Base-by-base conservation (phyloP, 2,888 invertebrate species). In the Tenthredo livida region DNA sequence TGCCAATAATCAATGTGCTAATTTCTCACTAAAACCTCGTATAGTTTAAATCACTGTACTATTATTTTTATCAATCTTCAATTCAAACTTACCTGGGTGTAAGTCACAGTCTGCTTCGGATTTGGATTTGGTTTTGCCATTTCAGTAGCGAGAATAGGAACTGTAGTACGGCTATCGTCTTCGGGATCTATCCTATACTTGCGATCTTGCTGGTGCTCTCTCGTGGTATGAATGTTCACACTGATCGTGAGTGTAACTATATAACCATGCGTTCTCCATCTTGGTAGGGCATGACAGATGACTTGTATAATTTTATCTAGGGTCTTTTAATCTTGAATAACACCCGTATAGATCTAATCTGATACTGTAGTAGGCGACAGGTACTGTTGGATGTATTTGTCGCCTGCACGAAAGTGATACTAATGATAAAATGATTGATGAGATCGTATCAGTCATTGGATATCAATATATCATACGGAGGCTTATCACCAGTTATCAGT, bases 41-140 rank as follows among this genome's bases (percentile, higher is more conserved):
- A 40, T 58, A 29, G 9, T 21, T 6, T 47, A 10, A 37, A 10
- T 25, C 10, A n/a, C 25, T 47, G 5, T 3, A 65, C 5, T 21
- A n/a, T n/a, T 10, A 17, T 75, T 21, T 75, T 47, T 10, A 25
- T 75, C 47, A 25, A 15, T 75, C 50, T 9, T 29, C 17, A 33
- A n/a, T n/a, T 33, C 3, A 17, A 77, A 61, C 21, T 80, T 21
- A 80, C 80, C 80, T 80, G n/a, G 3, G 80, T 80, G 80, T 80
- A 80, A 61, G 61, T 80, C 58, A 80, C 65, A 37, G 37, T 37
- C 25, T 58, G 80, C 25, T 80, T 65, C 40, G 80, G 80, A 61
- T 80, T 80, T 10, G 80, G 61, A 33, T 77, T 50, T 50, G 77
- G 77, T n/a, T 80, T 10, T 5, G 61, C 58, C 80, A 80, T 80